These are phyloP conservation scores for Stenoptilia bipunctidactyla DNA, from an alignment of 2,888 invertebrate species.

Conservation along the genomic window DNA sequence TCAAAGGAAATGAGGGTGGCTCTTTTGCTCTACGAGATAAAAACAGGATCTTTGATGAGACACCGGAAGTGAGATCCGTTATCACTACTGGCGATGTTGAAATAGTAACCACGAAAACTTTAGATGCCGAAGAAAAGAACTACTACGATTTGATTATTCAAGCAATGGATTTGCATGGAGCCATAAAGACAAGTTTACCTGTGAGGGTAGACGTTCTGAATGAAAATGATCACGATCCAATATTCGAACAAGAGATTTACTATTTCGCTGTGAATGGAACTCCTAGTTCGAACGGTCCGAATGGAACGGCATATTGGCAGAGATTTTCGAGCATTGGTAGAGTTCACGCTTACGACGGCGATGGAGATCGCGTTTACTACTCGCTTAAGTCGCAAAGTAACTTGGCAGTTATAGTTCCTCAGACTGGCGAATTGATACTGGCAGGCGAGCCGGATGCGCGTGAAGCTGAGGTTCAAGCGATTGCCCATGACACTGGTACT, in stretches of 20 bases:
- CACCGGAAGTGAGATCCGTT: conserved; percentile 61
- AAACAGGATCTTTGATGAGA: conserved; percentile 38
- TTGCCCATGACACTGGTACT: conserved; percentile 85
- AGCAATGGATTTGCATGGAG: conserved; percentile 83
- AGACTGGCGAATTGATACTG: conserved; percentile 90
- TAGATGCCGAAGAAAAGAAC: conserved; percentile 83
- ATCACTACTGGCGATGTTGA: conserved; percentile 77
- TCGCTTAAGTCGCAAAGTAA: conserved; percentile 84
- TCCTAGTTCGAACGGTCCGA: conserved; percentile 66
- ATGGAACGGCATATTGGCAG: conserved; percentile 77
- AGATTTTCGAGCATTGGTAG: conserved; percentile 87
- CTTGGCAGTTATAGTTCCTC: conserved; percentile 90
- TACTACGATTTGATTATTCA: conserved; percentile 82
- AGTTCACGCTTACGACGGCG: conserved; percentile 89
- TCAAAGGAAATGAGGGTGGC: conserved; percentile 80
- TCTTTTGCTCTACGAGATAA: conserved; percentile 81
- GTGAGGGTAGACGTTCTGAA: conserved; percentile 83
- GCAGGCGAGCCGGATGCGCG: conserved; percentile 81
- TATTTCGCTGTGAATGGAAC: conserved; percentile 81
- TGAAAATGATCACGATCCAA: conserved; percentile 93
- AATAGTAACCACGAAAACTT: conserved; percentile 79
- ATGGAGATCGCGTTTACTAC: conserved; percentile 94
- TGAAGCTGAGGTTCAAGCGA: conserved; percentile 79
- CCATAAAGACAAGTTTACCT: conserved; percentile 85
- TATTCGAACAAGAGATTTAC: conserved; percentile 83